Conservation (phyloP, 2,113 vertebrate species). For the human region DNA sequence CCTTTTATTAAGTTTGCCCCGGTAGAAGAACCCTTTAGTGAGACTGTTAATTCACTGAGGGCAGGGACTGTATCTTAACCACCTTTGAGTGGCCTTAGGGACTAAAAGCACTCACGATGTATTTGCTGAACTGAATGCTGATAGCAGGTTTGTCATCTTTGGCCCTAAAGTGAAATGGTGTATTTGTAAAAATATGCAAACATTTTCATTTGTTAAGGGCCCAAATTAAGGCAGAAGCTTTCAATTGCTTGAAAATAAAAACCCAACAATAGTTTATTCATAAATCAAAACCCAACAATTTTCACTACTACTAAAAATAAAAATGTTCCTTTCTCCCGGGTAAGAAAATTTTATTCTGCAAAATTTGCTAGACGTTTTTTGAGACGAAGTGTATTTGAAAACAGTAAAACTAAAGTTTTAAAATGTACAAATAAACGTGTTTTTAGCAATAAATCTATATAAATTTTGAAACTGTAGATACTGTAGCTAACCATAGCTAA, state of each 20-base stretch:
- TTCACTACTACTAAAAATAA: background rate
- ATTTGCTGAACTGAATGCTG: background rate
- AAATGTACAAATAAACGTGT: background rate
- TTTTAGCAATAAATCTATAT: conserved; percentile 13
- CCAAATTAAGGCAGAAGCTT: background rate
- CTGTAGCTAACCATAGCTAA: background rate
- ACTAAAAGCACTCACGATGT: background rate
- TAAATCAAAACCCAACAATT: background rate
- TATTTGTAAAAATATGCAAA: background rate
- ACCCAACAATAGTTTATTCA: background rate
- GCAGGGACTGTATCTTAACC: background rate
- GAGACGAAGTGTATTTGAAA: background rate
- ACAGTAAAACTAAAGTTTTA: background rate
- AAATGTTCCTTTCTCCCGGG: background rate
- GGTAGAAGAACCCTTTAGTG: background rate
- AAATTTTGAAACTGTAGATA: background rate
- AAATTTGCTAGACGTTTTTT: background rate
- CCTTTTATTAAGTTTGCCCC: background rate
- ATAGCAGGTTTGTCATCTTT: background rate
- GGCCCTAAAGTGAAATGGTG: background rate
- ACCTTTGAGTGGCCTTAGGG: background rate
- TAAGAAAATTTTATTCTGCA: conserved; percentile 5
- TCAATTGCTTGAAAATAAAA: conserved; percentile 12
- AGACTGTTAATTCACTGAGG: background rate
- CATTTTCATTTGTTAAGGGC: conserved; percentile 28